These are phyloP conservation scores for western clawed frog (Xenopus tropicalis) DNA, from an alignment of 2,113 vertebrate genomes.

Conservation along the genomic window DNA sequence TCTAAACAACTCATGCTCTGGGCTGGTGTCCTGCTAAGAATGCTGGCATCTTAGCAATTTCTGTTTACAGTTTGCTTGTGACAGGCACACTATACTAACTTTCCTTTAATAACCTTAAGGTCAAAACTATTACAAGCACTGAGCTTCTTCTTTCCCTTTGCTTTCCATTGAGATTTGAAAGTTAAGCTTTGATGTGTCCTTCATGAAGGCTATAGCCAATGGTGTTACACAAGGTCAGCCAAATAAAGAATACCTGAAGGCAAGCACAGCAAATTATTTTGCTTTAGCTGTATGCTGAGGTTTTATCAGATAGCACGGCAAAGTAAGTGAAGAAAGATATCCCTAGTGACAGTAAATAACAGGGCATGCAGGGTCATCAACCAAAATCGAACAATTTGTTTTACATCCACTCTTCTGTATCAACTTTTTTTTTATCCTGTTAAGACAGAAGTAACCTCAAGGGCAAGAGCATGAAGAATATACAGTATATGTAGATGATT, in stretches of 20 bases:
- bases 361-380: not conserved
- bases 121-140: conserved; percentile 34
- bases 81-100: not conserved
- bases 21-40: not conserved
- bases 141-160: conserved; percentile 14
- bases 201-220: conserved; percentile 32
- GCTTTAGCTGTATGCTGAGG: conserved; percentile 24
- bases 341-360: conserved; percentile 10
- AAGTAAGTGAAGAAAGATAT: conserved; percentile 23
- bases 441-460: not conserved
- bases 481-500: no score
- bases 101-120: conserved; percentile 22
- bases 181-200: conserved; percentile 35
- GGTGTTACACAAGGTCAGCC: conserved; percentile 32
- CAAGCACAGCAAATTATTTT: conserved; percentile 22
- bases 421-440: not conserved
- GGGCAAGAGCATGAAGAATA: no score
- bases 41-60: not conserved
- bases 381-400: not conserved
- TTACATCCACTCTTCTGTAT: not conserved
- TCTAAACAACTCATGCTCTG: no score
- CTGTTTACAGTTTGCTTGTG: not conserved
- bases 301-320: not conserved
- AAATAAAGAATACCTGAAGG: conserved; percentile 38
- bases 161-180: conserved; percentile 25